Conservation (phyloP, 2,888 invertebrate species). For the Coleophora flavipennella region DNA sequence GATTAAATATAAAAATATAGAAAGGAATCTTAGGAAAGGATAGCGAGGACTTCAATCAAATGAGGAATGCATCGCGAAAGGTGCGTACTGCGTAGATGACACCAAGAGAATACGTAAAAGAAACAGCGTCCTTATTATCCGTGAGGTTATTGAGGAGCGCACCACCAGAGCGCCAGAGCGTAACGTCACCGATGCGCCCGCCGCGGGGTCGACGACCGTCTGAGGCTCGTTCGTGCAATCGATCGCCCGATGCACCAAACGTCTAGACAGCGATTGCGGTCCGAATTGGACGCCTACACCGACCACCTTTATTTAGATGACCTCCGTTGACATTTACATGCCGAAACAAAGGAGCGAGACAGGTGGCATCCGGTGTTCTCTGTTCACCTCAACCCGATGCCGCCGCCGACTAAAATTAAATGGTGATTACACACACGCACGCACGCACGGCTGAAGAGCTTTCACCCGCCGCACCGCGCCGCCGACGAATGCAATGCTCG, state of each 20-base stretch:
- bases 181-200: conserved; percentile 66
- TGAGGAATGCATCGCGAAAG: conserved; percentile 2
- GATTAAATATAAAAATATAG: no score
- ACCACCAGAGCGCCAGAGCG: conserved; percentile 50
- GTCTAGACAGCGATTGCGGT: conserved; percentile 65
- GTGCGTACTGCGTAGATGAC: conserved; percentile 23
- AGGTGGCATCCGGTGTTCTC: conserved; percentile 55
- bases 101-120: conserved; percentile 26
- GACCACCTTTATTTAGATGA: conserved; percentile 67
- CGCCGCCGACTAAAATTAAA: conserved; percentile 55
- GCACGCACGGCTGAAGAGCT: conserved; percentile 41
- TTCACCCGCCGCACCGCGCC: conserved; percentile 41
- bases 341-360: conserved; percentile 67
- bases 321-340: conserved; percentile 66
- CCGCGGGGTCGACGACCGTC: conserved; percentile 69
- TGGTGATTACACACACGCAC: conserved; percentile 40
- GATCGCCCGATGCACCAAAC: conserved; percentile 67
- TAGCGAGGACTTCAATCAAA: not conserved
- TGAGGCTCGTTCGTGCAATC: conserved; percentile 66
- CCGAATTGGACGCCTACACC: conserved; percentile 55
- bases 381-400: conserved; percentile 20
- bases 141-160: conserved; percentile 61
- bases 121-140: conserved; percentile 40
- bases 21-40: no score
- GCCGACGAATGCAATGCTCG: conserved; percentile 32